phyloP scores from a whole-genome alignment of 2,113 vertebrate species.

The Tragelaphus imberbis region DNA sequence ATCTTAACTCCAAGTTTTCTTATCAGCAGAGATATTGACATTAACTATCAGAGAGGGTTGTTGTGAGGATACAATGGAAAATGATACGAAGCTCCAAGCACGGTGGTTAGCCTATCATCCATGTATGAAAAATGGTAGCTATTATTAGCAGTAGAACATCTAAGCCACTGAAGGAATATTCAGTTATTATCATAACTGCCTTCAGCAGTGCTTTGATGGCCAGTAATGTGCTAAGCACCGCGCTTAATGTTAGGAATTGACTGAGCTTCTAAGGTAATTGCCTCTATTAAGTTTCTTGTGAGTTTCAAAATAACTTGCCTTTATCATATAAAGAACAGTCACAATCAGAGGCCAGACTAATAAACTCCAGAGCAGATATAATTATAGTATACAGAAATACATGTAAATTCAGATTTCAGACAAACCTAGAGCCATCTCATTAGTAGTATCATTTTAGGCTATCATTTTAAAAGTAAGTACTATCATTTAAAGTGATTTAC shows the following conservation, averaged over 20 bases:
- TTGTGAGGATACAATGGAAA: not conserved
- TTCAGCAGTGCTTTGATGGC: not conserved
- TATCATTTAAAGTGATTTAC: constrained; percentile 37
- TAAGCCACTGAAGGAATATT: not conserved
- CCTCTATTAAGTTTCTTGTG: not conserved
- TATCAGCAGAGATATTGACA: not conserved
- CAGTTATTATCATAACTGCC: not conserved
- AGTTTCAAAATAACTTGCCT: not conserved
- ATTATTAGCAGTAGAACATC: not conserved
- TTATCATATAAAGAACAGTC: not conserved
- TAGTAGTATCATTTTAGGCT: not conserved
- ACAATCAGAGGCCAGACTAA: not conserved
- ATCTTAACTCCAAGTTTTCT: not conserved
- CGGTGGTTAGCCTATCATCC: not conserved
- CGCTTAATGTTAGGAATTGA: not conserved
- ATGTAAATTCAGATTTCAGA: not conserved
- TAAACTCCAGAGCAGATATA: not conserved
- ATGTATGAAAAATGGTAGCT: not conserved
- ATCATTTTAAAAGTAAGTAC: not conserved
- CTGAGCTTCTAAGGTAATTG: not conserved
- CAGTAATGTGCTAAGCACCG: not conserved
- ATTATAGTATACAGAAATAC: not conserved
- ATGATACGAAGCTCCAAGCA: not conserved
- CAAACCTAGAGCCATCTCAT: not conserved
- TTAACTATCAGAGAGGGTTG: not conserved